phyloP scores from a whole-genome alignment of 2,113 vertebrate genomes.

The Halichoeres trimaculatus region DNA sequence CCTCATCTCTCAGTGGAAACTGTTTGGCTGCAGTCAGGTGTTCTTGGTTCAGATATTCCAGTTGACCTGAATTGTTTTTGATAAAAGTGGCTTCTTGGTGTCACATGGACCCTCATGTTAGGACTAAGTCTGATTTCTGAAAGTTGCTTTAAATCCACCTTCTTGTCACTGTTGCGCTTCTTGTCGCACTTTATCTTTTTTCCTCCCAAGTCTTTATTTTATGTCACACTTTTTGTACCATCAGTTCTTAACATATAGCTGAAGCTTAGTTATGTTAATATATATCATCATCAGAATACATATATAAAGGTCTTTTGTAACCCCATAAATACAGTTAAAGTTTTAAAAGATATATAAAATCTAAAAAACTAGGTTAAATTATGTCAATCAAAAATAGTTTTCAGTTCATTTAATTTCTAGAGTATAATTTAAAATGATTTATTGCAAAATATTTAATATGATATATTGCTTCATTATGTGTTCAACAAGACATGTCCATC shows the following conservation, averaged over 20 bases:
- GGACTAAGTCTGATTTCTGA: conserved; percentile 8
- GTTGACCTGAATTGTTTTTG: conserved; percentile 3
- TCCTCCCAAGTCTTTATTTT: conserved; percentile 3
- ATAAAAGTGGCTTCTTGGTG: neutral
- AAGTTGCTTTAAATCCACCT: neutral
- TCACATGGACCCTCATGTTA: neutral
- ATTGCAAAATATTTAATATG: neutral
- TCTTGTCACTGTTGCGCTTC: neutral
- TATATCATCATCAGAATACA: conserved; percentile 10
- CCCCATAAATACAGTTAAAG: neutral
- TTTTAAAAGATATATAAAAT: neutral
- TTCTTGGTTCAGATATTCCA: conserved; percentile 26
- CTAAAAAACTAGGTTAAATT: neutral
- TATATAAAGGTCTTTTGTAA: neutral
- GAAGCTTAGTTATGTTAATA: neutral
- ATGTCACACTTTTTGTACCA: conserved; percentile 60
- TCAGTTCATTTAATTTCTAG: too few relatives aligned
- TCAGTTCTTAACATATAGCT: conserved; percentile 12
- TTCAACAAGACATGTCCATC: neutral
- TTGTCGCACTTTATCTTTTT: conserved; percentile 33
- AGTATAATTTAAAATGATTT: too few relatives aligned
- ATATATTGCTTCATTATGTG: neutral
- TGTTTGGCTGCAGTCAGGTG: conserved; percentile 5
- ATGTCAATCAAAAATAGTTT: too few relatives aligned
- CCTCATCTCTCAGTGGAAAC: conserved; percentile 8